A percentile compares a stretch with the other conserved stretches of the same genome.
Evolutionary conservation across 2,888 invertebrate species (phyloP).

Genomic region (Sphaeridia pumilis): DNA sequence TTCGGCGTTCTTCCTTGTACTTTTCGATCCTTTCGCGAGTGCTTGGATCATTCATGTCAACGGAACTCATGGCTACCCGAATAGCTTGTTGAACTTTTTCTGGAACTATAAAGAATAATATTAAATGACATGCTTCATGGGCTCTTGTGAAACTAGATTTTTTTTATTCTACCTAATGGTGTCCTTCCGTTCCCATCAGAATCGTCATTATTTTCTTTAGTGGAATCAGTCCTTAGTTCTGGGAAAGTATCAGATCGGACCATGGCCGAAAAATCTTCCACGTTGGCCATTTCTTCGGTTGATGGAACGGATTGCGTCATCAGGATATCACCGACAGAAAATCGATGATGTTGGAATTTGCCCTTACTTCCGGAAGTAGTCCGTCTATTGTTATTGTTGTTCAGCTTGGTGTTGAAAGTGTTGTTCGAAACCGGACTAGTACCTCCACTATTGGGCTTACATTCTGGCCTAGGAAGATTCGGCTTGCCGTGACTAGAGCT

Average conservation of each 20-base stretch:
- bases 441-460: slow-evolving; percentile 2
- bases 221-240: slow-evolving; percentile 31
- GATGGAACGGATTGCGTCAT: slow-evolving; percentile 27
- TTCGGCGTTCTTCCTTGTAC: slow-evolving; percentile 80
- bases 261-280: slow-evolving; percentile 20
- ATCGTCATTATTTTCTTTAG: slow-evolving; percentile 29
- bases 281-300: slow-evolving; percentile 21
- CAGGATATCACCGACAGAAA: slow-evolving; percentile 35
- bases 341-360: slow-evolving; percentile 33
- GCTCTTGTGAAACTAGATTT: too few relatives aligned
- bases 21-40: slow-evolving; percentile 75
- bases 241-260: slow-evolving; percentile 35
- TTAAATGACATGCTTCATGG: background rate
- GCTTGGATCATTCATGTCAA: slow-evolving; percentile 44
- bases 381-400: slow-evolving; percentile 11
- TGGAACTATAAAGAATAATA: too few relatives aligned
- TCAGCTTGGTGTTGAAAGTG: slow-evolving; percentile 9
- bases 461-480: slow-evolving; percentile 18
- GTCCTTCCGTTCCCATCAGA: slow-evolving; percentile 7
- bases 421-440: background rate
- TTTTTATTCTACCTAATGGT: slow-evolving; percentile 14
- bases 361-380: slow-evolving; percentile 12
- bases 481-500: slow-evolving; percentile 5
- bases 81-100: slow-evolving; percentile 31
- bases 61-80: slow-evolving; percentile 32